Evolutionary conservation across 2,113 vertebrate species (phyloP).

Genomic region (Lophotis ruficrista): DNA sequence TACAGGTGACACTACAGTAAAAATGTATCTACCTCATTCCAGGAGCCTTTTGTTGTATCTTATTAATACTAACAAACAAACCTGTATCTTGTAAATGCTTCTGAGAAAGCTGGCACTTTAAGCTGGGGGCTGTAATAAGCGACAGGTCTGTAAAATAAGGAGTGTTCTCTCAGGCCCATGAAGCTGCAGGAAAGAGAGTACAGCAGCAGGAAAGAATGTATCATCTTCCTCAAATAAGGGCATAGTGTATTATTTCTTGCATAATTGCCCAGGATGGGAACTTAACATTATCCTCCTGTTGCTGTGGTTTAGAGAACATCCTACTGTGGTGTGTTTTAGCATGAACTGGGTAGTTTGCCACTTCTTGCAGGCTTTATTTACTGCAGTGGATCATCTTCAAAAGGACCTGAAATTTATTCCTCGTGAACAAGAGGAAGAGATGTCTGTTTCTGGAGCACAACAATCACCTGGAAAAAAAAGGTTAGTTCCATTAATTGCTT

Average conservation of each 20-base stretch:
- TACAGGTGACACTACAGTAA: background rate
- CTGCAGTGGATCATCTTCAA: background rate
- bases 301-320: background rate
- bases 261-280: background rate
- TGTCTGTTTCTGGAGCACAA: background rate
- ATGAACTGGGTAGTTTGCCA: background rate
- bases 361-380: background rate
- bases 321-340: background rate
- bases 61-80: background rate
- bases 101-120: background rate
- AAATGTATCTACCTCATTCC: background rate
- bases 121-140: background rate
- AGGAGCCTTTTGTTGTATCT: background rate
- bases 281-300: background rate
- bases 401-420: background rate
- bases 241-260: background rate
- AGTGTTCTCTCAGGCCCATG: background rate
- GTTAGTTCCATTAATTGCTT: background rate
- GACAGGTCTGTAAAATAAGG: background rate
- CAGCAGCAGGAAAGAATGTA: fast-evolving
- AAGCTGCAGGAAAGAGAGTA: background rate
- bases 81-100: background rate
- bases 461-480: background rate
- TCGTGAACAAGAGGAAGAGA: background rate
- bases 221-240: background rate